Evolutionary conservation across 2,797 vertebrate genomes (phyloP).

Genomic region (Labeo calbasu): DNA sequence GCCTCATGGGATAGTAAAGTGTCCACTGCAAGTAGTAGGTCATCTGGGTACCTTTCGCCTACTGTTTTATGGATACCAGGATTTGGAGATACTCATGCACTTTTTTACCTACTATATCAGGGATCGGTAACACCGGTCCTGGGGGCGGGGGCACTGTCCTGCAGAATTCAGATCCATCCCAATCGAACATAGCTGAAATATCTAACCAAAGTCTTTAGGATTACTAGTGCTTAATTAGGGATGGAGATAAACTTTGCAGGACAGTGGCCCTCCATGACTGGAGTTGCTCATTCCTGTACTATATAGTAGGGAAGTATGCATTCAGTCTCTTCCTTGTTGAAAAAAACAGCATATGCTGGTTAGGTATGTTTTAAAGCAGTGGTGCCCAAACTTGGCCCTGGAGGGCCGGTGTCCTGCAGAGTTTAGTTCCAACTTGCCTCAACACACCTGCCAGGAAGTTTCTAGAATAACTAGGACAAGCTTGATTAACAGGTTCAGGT

Average conservation of each 20-base stretch:
- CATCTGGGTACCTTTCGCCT: no score
- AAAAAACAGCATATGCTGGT: no score
- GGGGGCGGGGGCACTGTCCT: not conserved
- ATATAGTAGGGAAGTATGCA: no score
- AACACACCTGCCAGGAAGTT: no score
- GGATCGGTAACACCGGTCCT: not conserved
- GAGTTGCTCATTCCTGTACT: not conserved
- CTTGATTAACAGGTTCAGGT: no score
- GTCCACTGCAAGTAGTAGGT: not conserved
- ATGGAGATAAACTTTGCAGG: not conserved
- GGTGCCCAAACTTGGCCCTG: no score
- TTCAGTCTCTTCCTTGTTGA: no score
- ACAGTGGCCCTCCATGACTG: not conserved
- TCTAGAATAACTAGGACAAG: no score
- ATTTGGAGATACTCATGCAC: not conserved
- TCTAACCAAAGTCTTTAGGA: not conserved
- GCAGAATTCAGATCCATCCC: not conserved
- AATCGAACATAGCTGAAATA: not conserved
- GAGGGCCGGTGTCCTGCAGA: no score
- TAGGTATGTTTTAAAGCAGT: no score
- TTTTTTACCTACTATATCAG: no score
- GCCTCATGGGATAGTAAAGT: conserved; percentile 3
- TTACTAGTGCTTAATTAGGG: not conserved
- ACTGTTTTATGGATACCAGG: not conserved
- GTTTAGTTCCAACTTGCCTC: no score